phyloP scores from a whole-genome alignment of 2,797 vertebrate genomes.

The Sylvia borin region DNA sequence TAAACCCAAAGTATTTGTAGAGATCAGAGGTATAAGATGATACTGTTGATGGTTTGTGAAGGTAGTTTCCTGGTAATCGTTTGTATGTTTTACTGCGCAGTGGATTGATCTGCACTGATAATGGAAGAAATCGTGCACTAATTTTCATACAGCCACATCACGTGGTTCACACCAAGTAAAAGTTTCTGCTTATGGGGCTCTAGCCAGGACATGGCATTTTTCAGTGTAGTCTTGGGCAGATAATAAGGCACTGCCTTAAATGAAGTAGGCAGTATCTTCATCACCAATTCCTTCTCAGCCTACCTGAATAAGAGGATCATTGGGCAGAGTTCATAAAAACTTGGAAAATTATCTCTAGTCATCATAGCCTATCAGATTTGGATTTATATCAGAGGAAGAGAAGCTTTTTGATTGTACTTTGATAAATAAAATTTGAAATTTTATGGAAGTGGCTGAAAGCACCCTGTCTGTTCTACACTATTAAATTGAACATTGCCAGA shows the following conservation, averaged over 20 bases:
- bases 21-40: not conserved
- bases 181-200: not conserved
- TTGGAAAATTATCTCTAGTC: not conserved
- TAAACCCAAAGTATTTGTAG: not conserved
- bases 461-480: not conserved
- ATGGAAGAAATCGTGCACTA: too few relatives aligned
- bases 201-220: not conserved
- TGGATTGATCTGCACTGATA: not conserved
- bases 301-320: not conserved
- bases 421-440: not conserved
- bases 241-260: not conserved
- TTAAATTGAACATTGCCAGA: not conserved
- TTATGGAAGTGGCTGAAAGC: not conserved
- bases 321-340: not conserved
- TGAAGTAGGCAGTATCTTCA: not conserved
- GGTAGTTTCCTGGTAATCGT: not conserved
- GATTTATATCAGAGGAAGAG: not conserved
- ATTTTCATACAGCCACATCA: not conserved
- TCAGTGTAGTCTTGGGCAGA: not conserved
- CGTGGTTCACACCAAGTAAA: fast-evolving
- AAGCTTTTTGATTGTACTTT: not conserved
- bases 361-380: not conserved
- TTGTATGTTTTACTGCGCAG: not conserved
- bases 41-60: not conserved
- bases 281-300: not conserved